Base-by-base conservation (phyloP, 2,113 vertebrate species). In the Parotia lawesii region DNA sequence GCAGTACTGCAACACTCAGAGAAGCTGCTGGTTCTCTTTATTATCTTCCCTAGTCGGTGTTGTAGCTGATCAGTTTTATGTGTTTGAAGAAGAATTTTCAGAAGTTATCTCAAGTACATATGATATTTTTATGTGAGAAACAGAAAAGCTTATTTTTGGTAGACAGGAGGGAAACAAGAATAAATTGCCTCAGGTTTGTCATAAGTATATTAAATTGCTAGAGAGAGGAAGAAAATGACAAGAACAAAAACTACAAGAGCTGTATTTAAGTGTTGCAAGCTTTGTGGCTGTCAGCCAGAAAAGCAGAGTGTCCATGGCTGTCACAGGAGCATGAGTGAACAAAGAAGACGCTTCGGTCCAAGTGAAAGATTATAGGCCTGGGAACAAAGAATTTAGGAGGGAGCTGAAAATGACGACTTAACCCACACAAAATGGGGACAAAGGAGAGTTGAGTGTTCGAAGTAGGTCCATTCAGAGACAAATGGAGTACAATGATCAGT, bases 111-210 rank as follows among this genome's bases (percentile, higher is more conserved):
- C 48, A 58, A 21, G 18, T 53, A 14, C 3, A 24, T 31, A 42
- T 53, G 42, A 66, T 57, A 57, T 78, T 91, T 87, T 71, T 40
- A 42, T 47, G 21, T 50, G 54, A 75, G 62, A 79, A 72, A 27
- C 29, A 69, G n/a, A 79, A 81, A 31, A 79, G 3, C 28, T 71
- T 80, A 27, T 38, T 90, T 93, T 93, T 82, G 66, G 75, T 73
- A 92, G 60, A 56, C 16, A 42, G 37, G 31, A 80, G 42, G 51
- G 29, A 3, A 89, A 31, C 12, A 61, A 88, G 47, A 95, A 71
- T 77, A 84, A 95, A 96, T 84, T 85, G 25, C 28, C 22, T 94
- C 40, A 70, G 50, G 35, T 95, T 95, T 97, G 69, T 96, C 89
- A 31, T 81, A 81, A 48, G 51, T 38, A 9, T 56, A 71, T 91